phyloP scores from a whole-genome alignment of 2,888 invertebrate species.

The Lysandra bellargus region DNA sequence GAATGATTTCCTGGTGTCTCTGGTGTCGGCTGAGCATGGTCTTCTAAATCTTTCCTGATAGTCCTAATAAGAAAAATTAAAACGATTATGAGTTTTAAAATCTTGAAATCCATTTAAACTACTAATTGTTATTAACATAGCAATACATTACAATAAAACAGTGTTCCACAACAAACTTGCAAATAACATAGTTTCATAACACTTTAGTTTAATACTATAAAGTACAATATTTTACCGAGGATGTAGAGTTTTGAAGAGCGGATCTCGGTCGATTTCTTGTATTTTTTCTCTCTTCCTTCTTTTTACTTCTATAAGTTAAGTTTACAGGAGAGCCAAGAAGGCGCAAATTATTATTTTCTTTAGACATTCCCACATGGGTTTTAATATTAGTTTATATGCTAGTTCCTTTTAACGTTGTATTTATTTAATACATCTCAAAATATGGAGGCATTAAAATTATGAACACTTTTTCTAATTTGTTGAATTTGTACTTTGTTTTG shows the following conservation, averaged over 20 bases:
- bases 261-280: slow-evolving; percentile 67
- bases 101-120: background rate
- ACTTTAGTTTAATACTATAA: background rate
- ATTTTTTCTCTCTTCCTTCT: slow-evolving; percentile 67
- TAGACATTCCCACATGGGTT: slow-evolving; percentile 61
- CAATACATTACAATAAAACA: too few species aligned
- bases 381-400: background rate
- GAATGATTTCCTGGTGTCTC: slow-evolving; percentile 65
- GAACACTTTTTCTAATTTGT: background rate
- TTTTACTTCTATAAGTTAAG: slow-evolving; percentile 67
- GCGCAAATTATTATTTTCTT: slow-evolving; percentile 68
- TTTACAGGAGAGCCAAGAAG: slow-evolving; percentile 73
- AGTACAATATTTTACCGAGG: slow-evolving; percentile 55
- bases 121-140: too few species aligned
- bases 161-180: too few species aligned
- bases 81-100: background rate
- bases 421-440: background rate
- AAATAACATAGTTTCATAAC: too few species aligned
- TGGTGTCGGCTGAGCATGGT: slow-evolving; percentile 73
- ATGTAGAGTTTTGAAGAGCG: slow-evolving; percentile 65
- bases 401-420: background rate
- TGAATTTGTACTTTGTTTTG: background rate
- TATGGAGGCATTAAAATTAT: background rate
- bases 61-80: slow-evolving; percentile 52
- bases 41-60: slow-evolving; percentile 64